Conservation (phyloP, 1,140 invertebrate species). For the Goniozus legneri region DNA sequence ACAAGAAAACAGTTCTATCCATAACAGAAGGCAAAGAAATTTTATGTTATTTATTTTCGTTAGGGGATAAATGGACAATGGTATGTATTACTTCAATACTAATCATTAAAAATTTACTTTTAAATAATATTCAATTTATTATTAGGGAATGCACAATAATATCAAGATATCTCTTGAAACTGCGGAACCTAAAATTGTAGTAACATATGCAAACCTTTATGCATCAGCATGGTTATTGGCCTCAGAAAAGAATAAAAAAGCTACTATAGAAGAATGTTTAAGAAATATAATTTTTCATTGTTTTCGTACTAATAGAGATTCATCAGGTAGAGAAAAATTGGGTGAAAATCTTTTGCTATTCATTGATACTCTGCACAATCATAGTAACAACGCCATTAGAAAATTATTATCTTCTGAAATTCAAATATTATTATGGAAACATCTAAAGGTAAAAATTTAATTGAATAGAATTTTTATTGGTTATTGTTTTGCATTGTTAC, state of each 20-base stretch:
- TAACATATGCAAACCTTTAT: slow-evolving; percentile 24
- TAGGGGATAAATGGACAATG: slow-evolving; percentile 25
- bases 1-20: slow-evolving; percentile 18
- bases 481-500: no score
- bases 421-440: slow-evolving; percentile 18
- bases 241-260: slow-evolving; percentile 12
- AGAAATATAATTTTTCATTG: slow-evolving; percentile 24
- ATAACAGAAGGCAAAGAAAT: slow-evolving; percentile 20
- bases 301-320: slow-evolving; percentile 22
- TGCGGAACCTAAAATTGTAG: slow-evolving; percentile 6
- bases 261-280: slow-evolving; percentile 23
- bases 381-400: slow-evolving; percentile 8
- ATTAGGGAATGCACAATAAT: slow-evolving; percentile 23
- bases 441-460: slow-evolving; percentile 23
- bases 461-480: no score
- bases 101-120: slow-evolving; percentile 1
- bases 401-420: slow-evolving; percentile 17
- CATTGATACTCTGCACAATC: slow-evolving; percentile 18
- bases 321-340: slow-evolving; percentile 13
- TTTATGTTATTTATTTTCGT: slow-evolving; percentile 21
- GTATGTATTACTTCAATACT: slow-evolving; percentile 18
- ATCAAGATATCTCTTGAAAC: slow-evolving; percentile 18
- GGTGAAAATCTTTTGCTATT: slow-evolving; percentile 25
- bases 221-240: slow-evolving; percentile 12
- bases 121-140: slow-evolving; percentile 4